Evolutionary conservation across 2,113 vertebrate species (phyloP).

Genomic region (Cebidichthys violaceus): DNA sequence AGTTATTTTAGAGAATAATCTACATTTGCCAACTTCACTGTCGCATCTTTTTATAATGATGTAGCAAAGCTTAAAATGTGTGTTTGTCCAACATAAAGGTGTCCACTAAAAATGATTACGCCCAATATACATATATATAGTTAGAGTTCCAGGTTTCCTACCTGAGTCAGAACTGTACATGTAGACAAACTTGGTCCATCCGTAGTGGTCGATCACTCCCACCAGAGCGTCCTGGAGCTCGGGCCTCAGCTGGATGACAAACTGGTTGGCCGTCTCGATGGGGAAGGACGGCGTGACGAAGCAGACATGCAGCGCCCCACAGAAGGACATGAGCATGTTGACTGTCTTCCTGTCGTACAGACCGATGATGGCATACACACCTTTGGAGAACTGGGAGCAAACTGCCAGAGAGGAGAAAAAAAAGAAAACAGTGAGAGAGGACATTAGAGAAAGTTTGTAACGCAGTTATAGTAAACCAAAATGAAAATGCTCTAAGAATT

Average conservation of each 20-base stretch:
- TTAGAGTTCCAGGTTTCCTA: conserved; percentile 64
- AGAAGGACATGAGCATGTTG: conserved; percentile 99
- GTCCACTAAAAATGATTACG: neutral
- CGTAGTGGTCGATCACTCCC: conserved; percentile 95
- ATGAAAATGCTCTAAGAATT: neutral
- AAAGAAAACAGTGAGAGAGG: neutral
- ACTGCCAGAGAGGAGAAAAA: conserved; percentile 79
- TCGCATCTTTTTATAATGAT: neutral
- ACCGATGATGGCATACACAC: conserved; percentile 99
- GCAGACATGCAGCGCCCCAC: conserved; percentile 97
- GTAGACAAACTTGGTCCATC: conserved; percentile 98
- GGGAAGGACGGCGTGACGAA: conserved; percentile 98
- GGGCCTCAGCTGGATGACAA: conserved; percentile 96
- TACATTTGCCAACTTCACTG: neutral
- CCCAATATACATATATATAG: neutral
- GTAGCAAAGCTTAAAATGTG: neutral
- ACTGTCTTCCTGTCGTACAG: conserved; percentile 97
- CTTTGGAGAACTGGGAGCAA: conserved; percentile 99
- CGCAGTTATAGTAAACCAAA: neutral
- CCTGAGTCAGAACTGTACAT: conserved; percentile 98
- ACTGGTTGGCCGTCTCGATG: conserved; percentile 96
- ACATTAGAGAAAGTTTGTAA: neutral
- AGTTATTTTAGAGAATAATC: neutral
- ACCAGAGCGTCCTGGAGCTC: conserved; percentile 97
- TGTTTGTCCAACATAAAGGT: neutral